These are phyloP conservation scores for Holacanthus passer DNA, from an alignment of 2,113 vertebrate species.

Conservation along the genomic window DNA sequence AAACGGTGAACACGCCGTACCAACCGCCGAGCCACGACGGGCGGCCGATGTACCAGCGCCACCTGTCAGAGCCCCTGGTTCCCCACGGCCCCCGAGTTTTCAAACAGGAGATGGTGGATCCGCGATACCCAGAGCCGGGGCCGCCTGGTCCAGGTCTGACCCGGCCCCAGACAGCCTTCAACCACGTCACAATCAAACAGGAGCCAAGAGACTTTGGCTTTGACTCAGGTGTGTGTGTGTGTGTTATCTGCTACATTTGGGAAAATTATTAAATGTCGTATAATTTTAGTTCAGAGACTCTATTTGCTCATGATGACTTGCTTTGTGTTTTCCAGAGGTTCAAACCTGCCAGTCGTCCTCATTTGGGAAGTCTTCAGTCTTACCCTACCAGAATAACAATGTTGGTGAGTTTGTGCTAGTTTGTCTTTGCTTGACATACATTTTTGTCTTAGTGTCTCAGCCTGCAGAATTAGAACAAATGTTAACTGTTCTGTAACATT, in stretches of 20 bases:
- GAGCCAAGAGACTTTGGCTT: slow-evolving; percentile 94
- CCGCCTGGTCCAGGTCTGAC: slow-evolving; percentile 77
- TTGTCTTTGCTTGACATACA: neutral
- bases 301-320: neutral
- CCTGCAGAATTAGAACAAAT: neutral
- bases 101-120: slow-evolving; percentile 94
- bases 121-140: slow-evolving; percentile 85
- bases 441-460: neutral
- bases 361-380: slow-evolving; percentile 85
- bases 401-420: slow-evolving; percentile 79
- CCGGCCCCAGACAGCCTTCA: slow-evolving; percentile 79
- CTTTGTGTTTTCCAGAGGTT: slow-evolving; percentile 86
- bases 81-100: slow-evolving; percentile 86
- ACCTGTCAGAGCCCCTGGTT: slow-evolving; percentile 91
- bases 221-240: slow-evolving; percentile 87
- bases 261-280: too few relatives aligned
- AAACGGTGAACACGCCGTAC: slow-evolving; percentile 79
- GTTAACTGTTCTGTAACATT: neutral
- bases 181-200: slow-evolving; percentile 91
- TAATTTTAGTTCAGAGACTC: too few relatives aligned
- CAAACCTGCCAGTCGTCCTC: slow-evolving; percentile 92
- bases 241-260: neutral
- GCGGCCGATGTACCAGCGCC: slow-evolving; percentile 90
- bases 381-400: slow-evolving; percentile 86
- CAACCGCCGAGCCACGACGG: slow-evolving; percentile 78